Conservation (phyloP, 2,888 invertebrate species). For the Cephus rjabovi region DNA sequence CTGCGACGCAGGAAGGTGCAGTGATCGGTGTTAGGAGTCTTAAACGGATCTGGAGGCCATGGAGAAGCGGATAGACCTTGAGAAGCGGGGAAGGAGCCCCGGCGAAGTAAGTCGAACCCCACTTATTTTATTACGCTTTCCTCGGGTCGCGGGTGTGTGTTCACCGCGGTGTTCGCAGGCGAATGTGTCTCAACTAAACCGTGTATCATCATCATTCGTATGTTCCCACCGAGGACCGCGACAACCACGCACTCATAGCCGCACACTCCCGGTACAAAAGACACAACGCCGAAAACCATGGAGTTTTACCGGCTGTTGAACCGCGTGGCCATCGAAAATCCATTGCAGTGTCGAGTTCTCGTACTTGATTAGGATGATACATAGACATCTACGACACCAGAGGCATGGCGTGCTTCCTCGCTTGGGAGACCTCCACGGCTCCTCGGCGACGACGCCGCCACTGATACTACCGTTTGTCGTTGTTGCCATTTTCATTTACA, state of each 20-base stretch:
- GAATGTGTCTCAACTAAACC: background rate
- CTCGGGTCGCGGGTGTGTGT: constrained; percentile 27
- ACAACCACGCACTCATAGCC: constrained; percentile 33
- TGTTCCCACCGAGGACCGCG: constrained; percentile 36
- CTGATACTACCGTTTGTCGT: background rate
- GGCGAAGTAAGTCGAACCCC: constrained; percentile 79
- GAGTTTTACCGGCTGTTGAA: background rate
- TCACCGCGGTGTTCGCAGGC: constrained; percentile 14
- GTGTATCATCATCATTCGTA: constrained; percentile 6
- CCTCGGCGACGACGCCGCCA: background rate
- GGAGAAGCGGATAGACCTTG: constrained; percentile 96
- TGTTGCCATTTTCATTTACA: background rate
- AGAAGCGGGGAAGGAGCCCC: constrained; percentile 91
- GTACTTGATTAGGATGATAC: background rate
- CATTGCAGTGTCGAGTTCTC: background rate
- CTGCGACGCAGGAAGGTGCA: constrained; percentile 62
- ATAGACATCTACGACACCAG: background rate
- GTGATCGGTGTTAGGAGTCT: constrained; percentile 35
- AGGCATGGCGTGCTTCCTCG: background rate
- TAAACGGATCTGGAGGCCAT: constrained; percentile 68
- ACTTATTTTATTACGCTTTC: constrained; percentile 38
- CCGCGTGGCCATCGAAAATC: background rate
- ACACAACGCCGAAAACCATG: background rate
- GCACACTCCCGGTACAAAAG: background rate
- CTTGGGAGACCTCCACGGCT: background rate